Base-by-base conservation (phyloP, 2,888 invertebrate species). In the Torymus texanus region DNA sequence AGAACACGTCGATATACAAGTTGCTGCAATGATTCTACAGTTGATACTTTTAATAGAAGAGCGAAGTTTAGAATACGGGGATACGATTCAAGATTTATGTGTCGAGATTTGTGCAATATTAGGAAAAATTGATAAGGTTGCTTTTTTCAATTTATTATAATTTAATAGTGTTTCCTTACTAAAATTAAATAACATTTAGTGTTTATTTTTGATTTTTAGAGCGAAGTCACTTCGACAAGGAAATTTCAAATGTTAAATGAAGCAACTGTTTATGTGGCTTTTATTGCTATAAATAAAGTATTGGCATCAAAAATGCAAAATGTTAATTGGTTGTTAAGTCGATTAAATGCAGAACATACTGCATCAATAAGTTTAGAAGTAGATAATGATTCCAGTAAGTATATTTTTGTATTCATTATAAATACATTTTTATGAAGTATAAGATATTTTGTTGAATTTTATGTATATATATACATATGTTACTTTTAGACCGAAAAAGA, bases 71-170 rank as follows among this genome's bases (percentile, higher is more conserved):
- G 85, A 86, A 12, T 84, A 86, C 53, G 86, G 87, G 2, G 84
- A 85, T 41, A 84, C 83, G 13, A 82, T 92, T 67, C 91, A 91
- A 82, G 89, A 91, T 72, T 83, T 92, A 67, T 90, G 91, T 41
- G 76, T 88, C 16, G 90, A 91, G 81, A 83, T 92, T 56, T 91
- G 90, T 50, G 85, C 88, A 67, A 84, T 90, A 82, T 87, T 91
- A 71, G 92, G 91, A 24, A 88, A 89, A 18, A 88, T 92, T 59
- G 90, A 90, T 83, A 90, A 91, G 80, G 92, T 92, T 87, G 87
- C 83, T 76, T 65, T 76, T 50, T 76, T 58, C 51, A 41, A 41
- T 8, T 41, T 8, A 8, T 8, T 41, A 41, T 70, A 21, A 16
- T 14, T 50, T 14, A 16, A 67, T 51, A 16, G 50, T 61, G 51